Evolutionary conservation across 2,113 vertebrate genomes (phyloP), one percentile per base, ranked within the genome.

Genomic region (Reinhardtius hippoglossoides): DNA sequence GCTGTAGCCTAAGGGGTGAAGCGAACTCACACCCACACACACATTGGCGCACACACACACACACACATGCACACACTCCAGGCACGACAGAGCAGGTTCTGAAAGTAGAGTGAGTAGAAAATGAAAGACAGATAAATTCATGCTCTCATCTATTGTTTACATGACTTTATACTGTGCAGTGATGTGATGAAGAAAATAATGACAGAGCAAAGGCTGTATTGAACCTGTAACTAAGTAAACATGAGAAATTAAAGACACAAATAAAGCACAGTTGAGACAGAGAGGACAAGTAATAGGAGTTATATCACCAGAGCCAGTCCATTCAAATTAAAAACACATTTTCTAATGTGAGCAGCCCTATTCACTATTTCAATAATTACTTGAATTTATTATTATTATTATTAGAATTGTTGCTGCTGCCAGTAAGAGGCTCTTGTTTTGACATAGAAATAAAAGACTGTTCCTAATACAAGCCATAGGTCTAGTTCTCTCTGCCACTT

Each of bases 71-170:
- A 52, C 55, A 48, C 56, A 42, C 63, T 55, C 66, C 18, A 35
- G 24, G n/a, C 68, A 59, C 16, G 67, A 70, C 59, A 64, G 50
- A 57, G 75, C 74, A 78, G 75, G 63, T 78, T 40, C 67, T n/a
- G 60, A 35, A 59, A n/a, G 40, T 50, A 48, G 52, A 59, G 5
- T 31, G n/a, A n/a, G n/a, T n/a, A n/a, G n/a, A n/a, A 31, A 31
- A 31, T 31, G 31, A 31, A 7, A 24, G n/a, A 0, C 40, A 44
- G 23, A 26, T 16, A 42, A 35, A 26, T 37, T 58, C 54, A 21
- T 42, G 44, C 1, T 56, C 24, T 58, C 37, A 64, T 61, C 23
- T 9, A 7, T n/a, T 23, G 46, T 55, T 35, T 27, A 14, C 27
- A 52, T 20, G 1, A 26, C 18, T 44, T 44, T 2, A 42, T 50